Conservation (phyloP, 2,888 invertebrate species). For the Drosophila hamatofila region DNA sequence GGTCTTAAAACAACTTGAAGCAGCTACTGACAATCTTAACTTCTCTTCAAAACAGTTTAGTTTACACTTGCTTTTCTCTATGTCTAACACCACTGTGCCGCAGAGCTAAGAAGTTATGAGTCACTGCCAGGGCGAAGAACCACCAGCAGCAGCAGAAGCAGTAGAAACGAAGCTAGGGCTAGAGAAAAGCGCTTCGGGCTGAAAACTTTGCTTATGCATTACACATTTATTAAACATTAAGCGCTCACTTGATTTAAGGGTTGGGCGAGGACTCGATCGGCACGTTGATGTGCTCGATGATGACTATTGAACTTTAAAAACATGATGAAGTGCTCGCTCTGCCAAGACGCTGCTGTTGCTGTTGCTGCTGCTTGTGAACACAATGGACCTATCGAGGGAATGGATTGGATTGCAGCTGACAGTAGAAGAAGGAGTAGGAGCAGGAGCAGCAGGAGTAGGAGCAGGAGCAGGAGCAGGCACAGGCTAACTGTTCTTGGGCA, state of each 20-base stretch:
- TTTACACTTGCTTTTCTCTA: not conserved
- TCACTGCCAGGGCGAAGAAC: slow-evolving; percentile 54
- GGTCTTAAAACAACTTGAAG: too few relatives aligned
- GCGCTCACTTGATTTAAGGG: slow-evolving; percentile 70
- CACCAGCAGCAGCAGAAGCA: slow-evolving; percentile 36
- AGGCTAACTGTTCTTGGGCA: slow-evolving; percentile 42
- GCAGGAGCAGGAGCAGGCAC: slow-evolving; percentile 15
- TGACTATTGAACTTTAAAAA: slow-evolving; percentile 79
- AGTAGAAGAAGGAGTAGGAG: slow-evolving; percentile 11
- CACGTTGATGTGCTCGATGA: slow-evolving; percentile 78
- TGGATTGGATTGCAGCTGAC: slow-evolving; percentile 17
- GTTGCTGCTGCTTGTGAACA: slow-evolving; percentile 1
- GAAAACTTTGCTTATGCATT: slow-evolving; percentile 77
- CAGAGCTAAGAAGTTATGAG: slow-evolving; percentile 69
- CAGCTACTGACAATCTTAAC: not conserved
- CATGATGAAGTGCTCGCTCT: slow-evolving; percentile 72
- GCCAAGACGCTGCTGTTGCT: slow-evolving; percentile 55
- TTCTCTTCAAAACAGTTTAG: not conserved
- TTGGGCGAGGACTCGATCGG: slow-evolving; percentile 61
- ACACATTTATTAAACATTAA: slow-evolving; percentile 79
- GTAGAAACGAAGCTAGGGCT: slow-evolving; percentile 13
- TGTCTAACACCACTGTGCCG: slow-evolving; percentile 45
- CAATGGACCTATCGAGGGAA: slow-evolving; percentile 18
- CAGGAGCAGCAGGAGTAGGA: slow-evolving; percentile 13
- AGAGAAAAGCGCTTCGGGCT: slow-evolving; percentile 57